Percentiles rank a stretch among this genome's conserved stretches.
These are phyloP conservation scores for Trichopoda pennipes DNA, from an alignment of 2,888 invertebrate genomes.

Conservation along the genomic window DNA sequence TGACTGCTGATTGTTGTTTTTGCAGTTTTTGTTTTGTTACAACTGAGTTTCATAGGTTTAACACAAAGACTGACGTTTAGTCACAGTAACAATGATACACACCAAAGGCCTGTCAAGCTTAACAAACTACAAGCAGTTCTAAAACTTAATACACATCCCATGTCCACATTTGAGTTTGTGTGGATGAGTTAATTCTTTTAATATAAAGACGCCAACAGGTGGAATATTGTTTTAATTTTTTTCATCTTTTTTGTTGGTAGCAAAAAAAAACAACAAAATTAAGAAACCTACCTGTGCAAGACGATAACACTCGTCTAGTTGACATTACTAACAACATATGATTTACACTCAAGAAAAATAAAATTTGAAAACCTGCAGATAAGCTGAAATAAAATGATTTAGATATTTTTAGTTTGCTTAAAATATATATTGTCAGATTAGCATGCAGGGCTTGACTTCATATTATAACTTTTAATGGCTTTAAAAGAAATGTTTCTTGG, in stretches of 20 bases:
- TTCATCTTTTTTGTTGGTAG: conserved; percentile 8
- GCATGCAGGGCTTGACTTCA: too few species aligned
- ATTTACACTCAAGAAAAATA: conserved; percentile 43
- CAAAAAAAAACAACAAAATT: not conserved
- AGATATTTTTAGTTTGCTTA: too few species aligned
- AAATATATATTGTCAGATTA: too few species aligned
- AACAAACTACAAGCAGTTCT: conserved; percentile 40
- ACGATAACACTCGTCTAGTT: conserved; percentile 42
- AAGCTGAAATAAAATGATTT: too few species aligned
- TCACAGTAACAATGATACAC: conserved; percentile 66
- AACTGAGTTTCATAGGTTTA: conserved; percentile 52
- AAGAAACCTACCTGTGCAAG: conserved; percentile 41
- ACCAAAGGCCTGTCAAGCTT: conserved; percentile 64
- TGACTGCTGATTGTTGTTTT: conserved; percentile 12
- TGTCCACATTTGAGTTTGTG: conserved; percentile 7
- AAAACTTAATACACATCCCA: conserved; percentile 21
- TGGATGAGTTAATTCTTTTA: not conserved
- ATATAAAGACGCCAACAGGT: conserved; percentile 62
- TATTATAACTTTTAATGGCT: too few species aligned
- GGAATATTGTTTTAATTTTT: conserved; percentile 58
- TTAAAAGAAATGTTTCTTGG: too few species aligned
- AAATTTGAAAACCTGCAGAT: not conserved
- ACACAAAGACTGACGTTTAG: conserved; percentile 67
- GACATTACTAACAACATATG: conserved; percentile 4
- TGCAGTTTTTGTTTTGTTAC: conserved; percentile 8